A percentile compares a stretch with the other conserved stretches of the same genome.
These are phyloP conservation scores for Eupithecia centaureata DNA, from an alignment of 2,888 invertebrate genomes.

Conservation along the genomic window DNA sequence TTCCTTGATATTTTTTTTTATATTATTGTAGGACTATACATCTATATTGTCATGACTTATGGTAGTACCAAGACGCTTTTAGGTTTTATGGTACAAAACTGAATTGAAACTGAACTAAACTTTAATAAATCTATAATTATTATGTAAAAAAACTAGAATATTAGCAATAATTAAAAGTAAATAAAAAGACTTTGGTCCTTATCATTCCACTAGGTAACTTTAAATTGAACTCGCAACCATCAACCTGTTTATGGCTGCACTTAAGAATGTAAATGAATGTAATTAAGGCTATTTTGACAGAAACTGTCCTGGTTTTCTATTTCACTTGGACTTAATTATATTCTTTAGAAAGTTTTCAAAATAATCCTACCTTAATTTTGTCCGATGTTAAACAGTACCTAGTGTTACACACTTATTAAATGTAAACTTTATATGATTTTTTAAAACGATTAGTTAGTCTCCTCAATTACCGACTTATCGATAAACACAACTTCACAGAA, in stretches of 20 bases:
- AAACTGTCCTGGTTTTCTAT: slow-evolving; percentile 41
- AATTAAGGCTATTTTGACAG: slow-evolving; percentile 39
- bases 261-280: slow-evolving; percentile 36
- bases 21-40: slow-evolving; percentile 9
- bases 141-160: no score
- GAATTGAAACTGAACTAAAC: no score
- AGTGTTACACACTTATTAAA: not conserved
- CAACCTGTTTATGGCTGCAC: slow-evolving; percentile 36
- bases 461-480: not conserved
- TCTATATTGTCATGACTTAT: no score
- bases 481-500: not conserved
- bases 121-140: no score
- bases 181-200: slow-evolving; percentile 28
- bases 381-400: slow-evolving; percentile 11
- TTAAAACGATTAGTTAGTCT: not conserved
- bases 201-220: slow-evolving; percentile 35
- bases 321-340: slow-evolving; percentile 38
- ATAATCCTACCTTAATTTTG: slow-evolving; percentile 11
- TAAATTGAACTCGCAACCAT: slow-evolving; percentile 27
- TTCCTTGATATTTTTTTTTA: slow-evolving; percentile 48
- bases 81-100: no score
- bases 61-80: no score
- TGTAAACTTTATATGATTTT: not conserved
- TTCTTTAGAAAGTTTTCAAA: slow-evolving; percentile 34
- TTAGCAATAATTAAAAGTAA: no score